These are phyloP conservation scores for Automeris io DNA, from an alignment of 2,888 invertebrate genomes.

Conservation along the genomic window DNA sequence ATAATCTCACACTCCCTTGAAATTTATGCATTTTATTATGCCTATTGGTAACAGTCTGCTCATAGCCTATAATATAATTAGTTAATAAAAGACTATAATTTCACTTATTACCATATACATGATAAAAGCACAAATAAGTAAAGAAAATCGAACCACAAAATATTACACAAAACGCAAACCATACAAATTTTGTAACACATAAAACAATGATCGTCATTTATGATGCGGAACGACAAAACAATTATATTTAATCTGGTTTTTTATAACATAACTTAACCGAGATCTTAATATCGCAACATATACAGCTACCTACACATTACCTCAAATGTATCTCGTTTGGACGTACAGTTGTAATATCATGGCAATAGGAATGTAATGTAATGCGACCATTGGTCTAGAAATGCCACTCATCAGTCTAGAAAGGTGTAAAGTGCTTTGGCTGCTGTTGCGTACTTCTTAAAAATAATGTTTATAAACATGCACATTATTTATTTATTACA, in stretches of 20 bases:
- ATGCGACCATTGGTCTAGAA: slow-evolving; percentile 35
- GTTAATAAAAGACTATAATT: too few species aligned
- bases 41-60: too few species aligned
- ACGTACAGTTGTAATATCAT: slow-evolving; percentile 16
- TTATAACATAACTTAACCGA: slow-evolving; percentile 22
- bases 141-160: background rate
- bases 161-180: slow-evolving; percentile 27
- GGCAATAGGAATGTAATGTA: slow-evolving; percentile 17
- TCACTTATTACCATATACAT: too few species aligned
- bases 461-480: background rate
- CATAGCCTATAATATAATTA: too few species aligned
- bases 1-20: too few species aligned
- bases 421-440: slow-evolving; percentile 25
- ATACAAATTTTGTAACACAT: slow-evolving; percentile 32
- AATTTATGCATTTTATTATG: too few species aligned
- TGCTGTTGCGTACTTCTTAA: slow-evolving; percentile 11
- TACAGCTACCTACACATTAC: slow-evolving; percentile 25
- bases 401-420: slow-evolving; percentile 41
- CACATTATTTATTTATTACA: too few species aligned
- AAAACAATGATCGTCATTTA: slow-evolving; percentile 34
- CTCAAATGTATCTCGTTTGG: slow-evolving; percentile 29
- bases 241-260: slow-evolving; percentile 30
- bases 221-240: slow-evolving; percentile 35
- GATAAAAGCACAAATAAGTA: background rate
- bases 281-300: slow-evolving; percentile 20